Evolutionary conservation across 1,140 invertebrate genomes (phyloP).

Genomic region (Cotesia vestalis): DNA sequence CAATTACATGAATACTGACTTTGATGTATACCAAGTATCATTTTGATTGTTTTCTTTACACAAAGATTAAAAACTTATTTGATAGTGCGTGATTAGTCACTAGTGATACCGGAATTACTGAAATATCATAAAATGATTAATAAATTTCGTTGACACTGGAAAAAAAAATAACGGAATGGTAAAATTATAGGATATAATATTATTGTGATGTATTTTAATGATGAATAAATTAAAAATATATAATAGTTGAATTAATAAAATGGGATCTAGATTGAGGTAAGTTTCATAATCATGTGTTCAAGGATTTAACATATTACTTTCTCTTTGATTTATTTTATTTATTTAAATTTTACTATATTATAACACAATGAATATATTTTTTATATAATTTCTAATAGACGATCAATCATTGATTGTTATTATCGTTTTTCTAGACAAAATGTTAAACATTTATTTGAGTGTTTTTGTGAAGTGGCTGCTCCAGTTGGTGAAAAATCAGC

Average conservation of each 20-base stretch:
- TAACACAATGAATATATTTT: not conserved
- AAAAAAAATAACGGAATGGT: too few relatives aligned
- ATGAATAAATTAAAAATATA: too few relatives aligned
- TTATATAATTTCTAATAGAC: not conserved
- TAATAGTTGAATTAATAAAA: slow-evolving; percentile 46
- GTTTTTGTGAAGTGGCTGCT: slow-evolving; percentile 83
- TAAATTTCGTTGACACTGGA: too few relatives aligned
- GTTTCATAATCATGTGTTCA: slow-evolving; percentile 32
- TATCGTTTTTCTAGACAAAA: slow-evolving; percentile 73
- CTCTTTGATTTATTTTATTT: slow-evolving; percentile 18
- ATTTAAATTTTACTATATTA: not conserved
- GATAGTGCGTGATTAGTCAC: too few relatives aligned
- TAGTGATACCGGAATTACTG: too few relatives aligned
- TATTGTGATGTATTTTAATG: too few relatives aligned
- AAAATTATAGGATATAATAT: too few relatives aligned
- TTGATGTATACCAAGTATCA: too few relatives aligned
- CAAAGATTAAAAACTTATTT: too few relatives aligned
- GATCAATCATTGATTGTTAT: not conserved
- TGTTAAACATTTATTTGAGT: slow-evolving; percentile 82
- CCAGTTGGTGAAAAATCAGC: slow-evolving; percentile 71
- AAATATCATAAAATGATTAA: too few relatives aligned
- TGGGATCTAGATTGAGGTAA: slow-evolving; percentile 64
- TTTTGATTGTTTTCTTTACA: too few relatives aligned
- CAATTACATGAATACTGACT: too few relatives aligned
- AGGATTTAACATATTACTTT: slow-evolving; percentile 13